Evolutionary conservation across 2,797 vertebrate genomes (phyloP), one percentile per base, ranked within the genome.

Genomic region (Enteromius radiatus): DNA sequence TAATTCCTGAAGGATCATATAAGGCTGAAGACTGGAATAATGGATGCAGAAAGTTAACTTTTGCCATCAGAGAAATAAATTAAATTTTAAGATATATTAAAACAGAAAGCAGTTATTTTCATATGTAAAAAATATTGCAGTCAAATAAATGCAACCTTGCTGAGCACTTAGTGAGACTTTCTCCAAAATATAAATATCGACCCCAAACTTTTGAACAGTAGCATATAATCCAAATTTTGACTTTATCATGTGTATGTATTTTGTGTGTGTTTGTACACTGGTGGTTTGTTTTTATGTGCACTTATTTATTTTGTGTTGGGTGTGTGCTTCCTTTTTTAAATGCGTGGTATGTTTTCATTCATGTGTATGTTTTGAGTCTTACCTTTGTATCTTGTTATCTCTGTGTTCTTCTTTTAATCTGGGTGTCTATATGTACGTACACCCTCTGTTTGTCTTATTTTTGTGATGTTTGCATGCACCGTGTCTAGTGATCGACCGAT

Each of bases 221-320:
- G 3, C 31, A 7, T 64, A 47, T 47, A 77, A 47, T 77, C 19
- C 17, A 47, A 5, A 47, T 65, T 41, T 54, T 28, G 3, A 68
- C 15, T 26, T 78, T n/a, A n/a, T 61, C 2, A 26, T 69, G 61
- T 82, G 17, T 54, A 73, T 76, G 28, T 69, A n/a, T 36, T 59
- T 28, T 79, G 10, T 82, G 70, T 76, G 73, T 76, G 63, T 52
- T 41, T 47, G 80, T 64, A 71, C 54, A 71, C 33, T 54, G 52
- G 78, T 80, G 67, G 52, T 80, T 71, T 80, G 67, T 80, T 80
- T 54, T 80, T 80, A 80, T 80, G 67, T 80, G 78, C 78, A 71
- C 78, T 71, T 71, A 80, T 80, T 80, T 59, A 45, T 69, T 61
- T 70, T 0, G 6, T 70, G 5, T 54, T 68, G 45, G 52, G 36